Base-by-base conservation (phyloP, 2,888 invertebrate species). In the Mythimna albipuncta region DNA sequence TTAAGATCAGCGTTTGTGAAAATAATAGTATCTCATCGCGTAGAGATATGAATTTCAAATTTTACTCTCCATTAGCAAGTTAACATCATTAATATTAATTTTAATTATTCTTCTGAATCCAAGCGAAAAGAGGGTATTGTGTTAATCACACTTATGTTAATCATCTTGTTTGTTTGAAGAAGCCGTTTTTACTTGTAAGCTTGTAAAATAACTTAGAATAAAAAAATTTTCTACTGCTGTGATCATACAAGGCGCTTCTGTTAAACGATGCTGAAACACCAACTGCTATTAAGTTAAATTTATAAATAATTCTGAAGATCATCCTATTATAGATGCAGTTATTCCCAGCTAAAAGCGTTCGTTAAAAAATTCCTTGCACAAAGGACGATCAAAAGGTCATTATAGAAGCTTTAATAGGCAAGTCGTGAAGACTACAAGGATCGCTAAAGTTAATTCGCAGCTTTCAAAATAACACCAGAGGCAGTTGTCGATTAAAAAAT, bases 381-480 rank as follows among this genome's bases (percentile, higher is more conserved):
- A 69, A 72, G 38, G 62, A 50, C 65, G 63, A 59, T 35, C 58
- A 65, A 87, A 88, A 88, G 85, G 87, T 89, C 75, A 83, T 55
- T 67, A 47, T 57, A 69, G 65, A 78, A 68, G 67, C 74, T 71
- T 74, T 79, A 82, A 89, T 79, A 83, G 84, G 79, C 81, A 84
- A 79, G 73, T 78, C 76, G 83, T 81, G 77, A 79, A 68, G 67
- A 73, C 66, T 76, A 69, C 79, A 81, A 69, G 78, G 73, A 73
- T 82, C 75, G 76, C 73, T 80, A 73, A 79, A 81, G 72, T 87
- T 88, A 91, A 89, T 91, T 91, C 83, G 91, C 93, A 92, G 91
- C 93, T 93, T 93, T 93, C 90, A 91, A 91, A 92, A 90, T 88
- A 86, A 88, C 89, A 88, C 88, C 87, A 88, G 87, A 85, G 88